Evolutionary conservation across 2,113 vertebrate species (phyloP).

Genomic region (Delphinapterus leucas): DNA sequence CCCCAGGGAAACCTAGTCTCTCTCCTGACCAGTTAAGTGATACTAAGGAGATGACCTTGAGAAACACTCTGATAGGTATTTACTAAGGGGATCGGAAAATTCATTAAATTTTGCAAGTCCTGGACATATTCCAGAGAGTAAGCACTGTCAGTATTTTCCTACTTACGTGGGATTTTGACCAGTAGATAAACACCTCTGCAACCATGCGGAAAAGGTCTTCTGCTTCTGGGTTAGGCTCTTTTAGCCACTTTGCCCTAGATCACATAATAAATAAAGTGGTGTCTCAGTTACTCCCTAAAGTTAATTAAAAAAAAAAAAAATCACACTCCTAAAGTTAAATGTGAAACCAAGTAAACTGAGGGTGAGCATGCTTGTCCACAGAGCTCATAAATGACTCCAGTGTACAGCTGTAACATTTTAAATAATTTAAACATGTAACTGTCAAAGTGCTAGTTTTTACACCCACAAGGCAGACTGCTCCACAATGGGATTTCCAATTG

Average conservation of each 20-base stretch:
- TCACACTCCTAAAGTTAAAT: background rate
- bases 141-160: background rate
- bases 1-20: background rate
- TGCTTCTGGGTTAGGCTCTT: constrained; percentile 91
- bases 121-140: background rate
- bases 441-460: background rate
- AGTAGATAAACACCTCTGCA: constrained; percentile 97
- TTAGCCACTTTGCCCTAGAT: constrained; percentile 94
- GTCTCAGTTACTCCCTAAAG: background rate
- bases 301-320: background rate
- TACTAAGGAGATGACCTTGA: background rate
- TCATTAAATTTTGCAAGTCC: background rate
- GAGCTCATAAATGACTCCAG: background rate
- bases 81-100: background rate
- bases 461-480: background rate
- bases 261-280: background rate
- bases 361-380: background rate
- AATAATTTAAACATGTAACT: background rate
- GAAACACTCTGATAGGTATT: background rate
- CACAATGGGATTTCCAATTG: background rate
- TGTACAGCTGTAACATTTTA: background rate
- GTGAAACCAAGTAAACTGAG: background rate
- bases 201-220: constrained; percentile 98
- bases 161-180: constrained; percentile 97
- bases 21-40: background rate